phyloP scores from a whole-genome alignment of 2,797 vertebrate genomes.

The Falco cherrug region DNA sequence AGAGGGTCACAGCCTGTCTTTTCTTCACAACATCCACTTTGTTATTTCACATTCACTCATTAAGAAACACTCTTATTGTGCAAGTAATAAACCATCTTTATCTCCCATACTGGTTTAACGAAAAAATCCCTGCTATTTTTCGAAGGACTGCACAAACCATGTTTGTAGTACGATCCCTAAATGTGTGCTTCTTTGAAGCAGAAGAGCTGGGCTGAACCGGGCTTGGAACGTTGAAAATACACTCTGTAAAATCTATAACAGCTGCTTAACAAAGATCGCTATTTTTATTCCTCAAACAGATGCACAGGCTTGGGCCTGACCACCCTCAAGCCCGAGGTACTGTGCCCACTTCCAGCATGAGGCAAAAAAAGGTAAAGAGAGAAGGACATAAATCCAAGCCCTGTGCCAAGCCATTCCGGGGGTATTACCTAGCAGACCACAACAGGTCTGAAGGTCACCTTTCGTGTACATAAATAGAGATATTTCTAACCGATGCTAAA shows the following conservation, averaged over 20 bases:
- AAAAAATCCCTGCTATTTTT: not conserved
- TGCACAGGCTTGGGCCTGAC: not conserved
- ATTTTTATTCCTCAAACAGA: not conserved
- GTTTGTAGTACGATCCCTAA: not conserved
- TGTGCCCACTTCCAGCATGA: not conserved
- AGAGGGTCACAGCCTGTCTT: not conserved
- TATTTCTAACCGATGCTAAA: not conserved
- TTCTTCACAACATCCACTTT: not conserved
- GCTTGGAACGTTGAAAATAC: not conserved
- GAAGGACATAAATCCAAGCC: not conserved
- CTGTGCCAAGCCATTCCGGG: not conserved
- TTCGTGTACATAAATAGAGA: not conserved
- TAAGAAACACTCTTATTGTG: not conserved
- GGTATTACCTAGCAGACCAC: not conserved
- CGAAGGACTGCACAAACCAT: not conserved
- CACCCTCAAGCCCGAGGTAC: not conserved
- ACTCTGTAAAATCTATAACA: not conserved
- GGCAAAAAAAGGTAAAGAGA: not conserved
- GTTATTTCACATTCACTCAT: not conserved
- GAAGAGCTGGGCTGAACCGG: not conserved
- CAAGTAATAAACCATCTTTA: not conserved
- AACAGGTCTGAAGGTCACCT: not conserved
- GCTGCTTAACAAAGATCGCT: not conserved
- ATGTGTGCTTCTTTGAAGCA: not conserved
- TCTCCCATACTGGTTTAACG: not conserved